Percentiles rank a stretch among this genome's conserved stretches.
phyloP scores from a whole-genome alignment of 2,888 invertebrate species.

The Napeogenes sylphis region DNA sequence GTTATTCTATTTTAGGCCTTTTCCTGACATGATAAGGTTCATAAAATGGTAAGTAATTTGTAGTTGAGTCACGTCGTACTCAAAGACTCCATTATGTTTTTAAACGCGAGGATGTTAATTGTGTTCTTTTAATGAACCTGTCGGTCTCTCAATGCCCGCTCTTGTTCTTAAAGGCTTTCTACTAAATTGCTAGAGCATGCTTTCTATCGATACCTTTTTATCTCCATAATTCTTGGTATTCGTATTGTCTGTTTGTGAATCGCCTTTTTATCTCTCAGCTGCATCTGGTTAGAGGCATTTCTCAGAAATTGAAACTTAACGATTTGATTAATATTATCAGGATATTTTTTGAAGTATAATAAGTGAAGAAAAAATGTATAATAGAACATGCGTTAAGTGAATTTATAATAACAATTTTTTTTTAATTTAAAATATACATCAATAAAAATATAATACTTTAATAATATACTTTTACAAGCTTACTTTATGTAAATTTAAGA shows the following conservation, averaged over 20 bases:
- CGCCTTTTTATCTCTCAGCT: not conserved
- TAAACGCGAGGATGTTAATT: conserved; percentile 47
- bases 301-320: not conserved
- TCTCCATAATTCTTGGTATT: conserved; percentile 3
- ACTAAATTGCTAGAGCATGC: conserved; percentile 24
- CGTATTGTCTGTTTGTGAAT: conserved; percentile 9
- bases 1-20: conserved; percentile 9
- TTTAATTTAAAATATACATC: too few relatives aligned
- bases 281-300: conserved; percentile 1
- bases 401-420: too few relatives aligned
- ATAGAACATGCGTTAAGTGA: too few relatives aligned
- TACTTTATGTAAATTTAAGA: too few relatives aligned
- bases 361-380: too few relatives aligned
- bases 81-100: conserved; percentile 45
- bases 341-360: too few relatives aligned
- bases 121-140: conserved; percentile 44
- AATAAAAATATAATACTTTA: too few relatives aligned
- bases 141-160: conserved; percentile 30
- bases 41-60: conserved; percentile 12
- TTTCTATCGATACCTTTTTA: conserved; percentile 13
- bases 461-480: too few relatives aligned
- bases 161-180: conserved; percentile 33
- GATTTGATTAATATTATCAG: not conserved
- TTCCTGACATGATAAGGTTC: conserved; percentile 8
- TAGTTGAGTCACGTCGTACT: conserved; percentile 44